A percentile compares a stretch with the other conserved stretches of the same genome.
phyloP scores from a whole-genome alignment of 2,113 vertebrate species.

The Phalacrocorax carbo region DNA sequence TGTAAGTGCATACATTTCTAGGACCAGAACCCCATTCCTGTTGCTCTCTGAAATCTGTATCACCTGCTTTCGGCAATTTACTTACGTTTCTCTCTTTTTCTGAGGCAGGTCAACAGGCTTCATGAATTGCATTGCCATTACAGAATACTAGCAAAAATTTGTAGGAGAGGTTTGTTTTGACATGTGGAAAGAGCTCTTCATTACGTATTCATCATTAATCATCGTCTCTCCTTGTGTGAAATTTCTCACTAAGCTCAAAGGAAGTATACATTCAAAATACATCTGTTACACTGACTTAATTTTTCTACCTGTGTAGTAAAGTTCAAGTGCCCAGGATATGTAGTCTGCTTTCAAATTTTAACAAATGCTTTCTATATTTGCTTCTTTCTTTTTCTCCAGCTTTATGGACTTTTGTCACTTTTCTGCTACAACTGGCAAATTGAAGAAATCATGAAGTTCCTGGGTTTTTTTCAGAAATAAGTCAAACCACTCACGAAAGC shows the following conservation, averaged over 20 bases:
- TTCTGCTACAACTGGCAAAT: neutral
- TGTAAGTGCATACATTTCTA: neutral
- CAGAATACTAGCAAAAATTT: neutral
- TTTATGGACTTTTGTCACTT: neutral
- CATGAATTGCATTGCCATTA: neutral
- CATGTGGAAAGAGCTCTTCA: neutral
- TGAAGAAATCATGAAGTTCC: neutral
- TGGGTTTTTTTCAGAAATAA: neutral
- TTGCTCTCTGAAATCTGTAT: neutral
- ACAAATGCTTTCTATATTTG: neutral
- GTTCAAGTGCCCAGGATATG: neutral
- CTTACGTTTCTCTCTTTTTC: neutral
- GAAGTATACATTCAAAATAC: neutral
- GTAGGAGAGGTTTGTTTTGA: neutral
- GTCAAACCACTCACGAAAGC: neutral
- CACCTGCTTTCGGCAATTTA: neutral
- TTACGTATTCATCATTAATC: neutral
- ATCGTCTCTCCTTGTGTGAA: neutral
- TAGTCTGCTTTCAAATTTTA: neutral
- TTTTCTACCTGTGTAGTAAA: neutral
- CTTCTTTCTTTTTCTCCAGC: rapidly evolving
- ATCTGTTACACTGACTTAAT: neutral
- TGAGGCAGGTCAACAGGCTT: neutral
- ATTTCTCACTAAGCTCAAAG: neutral
- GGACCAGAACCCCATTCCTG: neutral